Evolutionary conservation across 2,888 invertebrate species (phyloP).

Genomic region (Mallateleia sp.): DNA sequence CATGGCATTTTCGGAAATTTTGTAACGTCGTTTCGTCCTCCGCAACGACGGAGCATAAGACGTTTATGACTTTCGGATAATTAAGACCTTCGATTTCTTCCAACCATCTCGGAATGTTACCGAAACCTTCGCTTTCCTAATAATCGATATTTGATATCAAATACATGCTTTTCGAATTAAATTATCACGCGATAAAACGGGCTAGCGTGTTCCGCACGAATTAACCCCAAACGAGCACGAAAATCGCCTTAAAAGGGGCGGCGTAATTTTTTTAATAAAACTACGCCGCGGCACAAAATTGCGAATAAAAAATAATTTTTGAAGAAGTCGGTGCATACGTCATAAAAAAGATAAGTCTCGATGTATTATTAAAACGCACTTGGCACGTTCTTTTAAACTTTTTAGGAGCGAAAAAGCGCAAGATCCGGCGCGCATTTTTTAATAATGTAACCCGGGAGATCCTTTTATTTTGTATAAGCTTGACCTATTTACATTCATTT

Average conservation of each 20-base stretch:
- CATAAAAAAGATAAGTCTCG: constrained; percentile 40
- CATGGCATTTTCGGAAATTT: constrained; percentile 80
- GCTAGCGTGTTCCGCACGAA: constrained; percentile 1
- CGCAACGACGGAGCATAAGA: constrained; percentile 49
- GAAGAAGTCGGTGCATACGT: constrained; percentile 20
- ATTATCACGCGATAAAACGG: constrained; percentile 23
- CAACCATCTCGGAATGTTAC: constrained; percentile 52
- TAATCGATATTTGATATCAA: constrained; percentile 59
- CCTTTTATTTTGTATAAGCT: constrained; percentile 47
- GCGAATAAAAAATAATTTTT: constrained; percentile 37
- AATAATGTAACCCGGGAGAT: constrained; percentile 37
- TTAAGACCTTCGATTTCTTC: constrained; percentile 76
- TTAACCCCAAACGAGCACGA: neutral
- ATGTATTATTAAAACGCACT: constrained; percentile 62
- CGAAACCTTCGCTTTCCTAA: constrained; percentile 38
- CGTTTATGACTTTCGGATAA: constrained; percentile 75
- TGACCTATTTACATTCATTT: constrained; percentile 55
- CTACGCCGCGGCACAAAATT: neutral
- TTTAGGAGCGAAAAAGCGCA: constrained; percentile 33
- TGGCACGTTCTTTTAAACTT: constrained; percentile 60
- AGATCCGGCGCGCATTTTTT: constrained; percentile 44
- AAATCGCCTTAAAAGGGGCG: neutral
- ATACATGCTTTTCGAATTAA: constrained; percentile 60
- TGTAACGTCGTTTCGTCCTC: constrained; percentile 75
- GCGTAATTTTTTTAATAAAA: constrained; percentile 32